Conservation (phyloP, 1,140 invertebrate species). For the Brachionus angularis region DNA sequence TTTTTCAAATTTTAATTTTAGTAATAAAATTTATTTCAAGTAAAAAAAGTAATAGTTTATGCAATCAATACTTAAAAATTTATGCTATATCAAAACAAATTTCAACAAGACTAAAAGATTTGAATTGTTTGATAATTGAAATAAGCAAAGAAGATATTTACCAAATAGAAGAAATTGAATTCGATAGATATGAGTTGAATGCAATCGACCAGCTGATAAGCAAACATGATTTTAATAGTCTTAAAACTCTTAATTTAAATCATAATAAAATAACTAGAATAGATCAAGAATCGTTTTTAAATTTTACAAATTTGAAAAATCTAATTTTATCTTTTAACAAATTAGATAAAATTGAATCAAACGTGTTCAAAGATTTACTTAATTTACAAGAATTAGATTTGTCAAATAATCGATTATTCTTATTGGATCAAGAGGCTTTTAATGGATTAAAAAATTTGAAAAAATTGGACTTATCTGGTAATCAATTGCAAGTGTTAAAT, state of each 20-base stretch:
- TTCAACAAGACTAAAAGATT: not conserved
- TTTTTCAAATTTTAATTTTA: no score
- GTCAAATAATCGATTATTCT: not conserved
- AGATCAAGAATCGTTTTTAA: not conserved
- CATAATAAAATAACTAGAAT: not conserved
- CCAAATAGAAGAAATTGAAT: slow-evolving; percentile 4
- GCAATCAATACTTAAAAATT: not conserved
- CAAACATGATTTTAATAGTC: not conserved
- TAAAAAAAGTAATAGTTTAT: slow-evolving; percentile 5
- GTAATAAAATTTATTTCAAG: slow-evolving; percentile 21
- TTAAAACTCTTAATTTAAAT: not conserved
- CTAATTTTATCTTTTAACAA: slow-evolving; percentile 1
- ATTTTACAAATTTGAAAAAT: not conserved
- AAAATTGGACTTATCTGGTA: not conserved
- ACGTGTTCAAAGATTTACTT: not conserved
- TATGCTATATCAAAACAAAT: slow-evolving; percentile 12
- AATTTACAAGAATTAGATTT: slow-evolving; percentile 20
- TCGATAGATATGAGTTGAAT: slow-evolving; percentile 6
- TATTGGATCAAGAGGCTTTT: not conserved
- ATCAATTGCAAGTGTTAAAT: not conserved
- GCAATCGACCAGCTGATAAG: not conserved
- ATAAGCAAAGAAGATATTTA: not conserved
- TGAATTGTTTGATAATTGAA: not conserved
- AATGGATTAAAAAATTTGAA: not conserved
- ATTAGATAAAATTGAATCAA: slow-evolving; percentile 6